phyloP scores from a whole-genome alignment of 1,140 invertebrate genomes.

The Hyphantria cunea region DNA sequence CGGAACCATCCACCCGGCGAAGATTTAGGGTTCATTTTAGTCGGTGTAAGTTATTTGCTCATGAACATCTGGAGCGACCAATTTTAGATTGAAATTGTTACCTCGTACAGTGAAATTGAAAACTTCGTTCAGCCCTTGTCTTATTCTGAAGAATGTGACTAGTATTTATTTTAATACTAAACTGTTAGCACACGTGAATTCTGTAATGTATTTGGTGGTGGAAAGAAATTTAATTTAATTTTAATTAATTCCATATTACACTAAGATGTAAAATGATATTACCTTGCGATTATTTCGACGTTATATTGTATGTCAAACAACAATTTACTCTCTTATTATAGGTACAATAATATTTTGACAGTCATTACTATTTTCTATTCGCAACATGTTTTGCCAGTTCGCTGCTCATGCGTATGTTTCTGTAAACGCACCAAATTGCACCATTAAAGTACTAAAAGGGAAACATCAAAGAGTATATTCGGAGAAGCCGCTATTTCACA shows the following conservation, averaged over 20 bases:
- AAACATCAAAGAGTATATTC: conserved; percentile 59
- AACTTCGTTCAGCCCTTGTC: conserved; percentile 46
- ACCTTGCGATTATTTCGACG: conserved; percentile 45
- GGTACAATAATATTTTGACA: no score
- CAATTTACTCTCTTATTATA: conserved; percentile 11
- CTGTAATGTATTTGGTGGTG: background rate
- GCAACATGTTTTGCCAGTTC: no score
- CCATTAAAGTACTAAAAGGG: no score
- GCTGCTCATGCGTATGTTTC: no score
- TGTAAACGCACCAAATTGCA: no score
- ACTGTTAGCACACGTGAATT: conserved; percentile 5
- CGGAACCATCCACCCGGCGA: conserved; percentile 45
- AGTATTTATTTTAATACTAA: conserved; percentile 7
- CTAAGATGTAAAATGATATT: conserved; percentile 30
- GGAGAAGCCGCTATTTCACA: conserved; percentile 46
- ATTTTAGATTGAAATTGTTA: conserved; percentile 67
- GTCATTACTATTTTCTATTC: no score
- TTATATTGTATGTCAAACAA: conserved; percentile 63
- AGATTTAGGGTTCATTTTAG: conserved; percentile 71
- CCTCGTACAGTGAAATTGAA: conserved; percentile 52
- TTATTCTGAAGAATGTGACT: conserved; percentile 13
- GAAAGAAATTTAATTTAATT: background rate
- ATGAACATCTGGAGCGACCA: conserved; percentile 62
- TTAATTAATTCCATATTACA: conserved; percentile 11
- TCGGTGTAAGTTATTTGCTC: conserved; percentile 60